These are phyloP conservation scores for Hycleus phaleratus DNA, from an alignment of 1,140 invertebrate genomes.

Conservation along the genomic window DNA sequence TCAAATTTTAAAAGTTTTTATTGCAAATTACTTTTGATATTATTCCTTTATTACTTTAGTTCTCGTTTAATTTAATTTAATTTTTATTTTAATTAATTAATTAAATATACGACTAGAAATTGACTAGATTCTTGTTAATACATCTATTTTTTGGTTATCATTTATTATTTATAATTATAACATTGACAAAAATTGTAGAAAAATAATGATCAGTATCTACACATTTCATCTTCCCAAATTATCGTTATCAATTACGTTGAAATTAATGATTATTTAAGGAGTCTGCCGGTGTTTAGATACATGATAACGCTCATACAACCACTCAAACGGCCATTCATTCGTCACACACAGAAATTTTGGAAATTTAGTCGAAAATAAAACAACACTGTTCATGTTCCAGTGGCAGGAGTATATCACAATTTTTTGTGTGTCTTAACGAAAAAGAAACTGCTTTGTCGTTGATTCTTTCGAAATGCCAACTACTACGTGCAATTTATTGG, in stretches of 20 bases:
- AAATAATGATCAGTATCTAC: too few species aligned
- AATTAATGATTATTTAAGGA: slow-evolving; percentile 19
- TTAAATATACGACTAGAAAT: slow-evolving; percentile 17
- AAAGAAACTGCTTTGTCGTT: slow-evolving; percentile 19
- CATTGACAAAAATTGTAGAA: too few species aligned
- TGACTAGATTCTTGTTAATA: slow-evolving; percentile 15
- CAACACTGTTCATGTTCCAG: slow-evolving; percentile 21
- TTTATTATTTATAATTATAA: too few species aligned
- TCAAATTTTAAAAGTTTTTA: slow-evolving; percentile 13
- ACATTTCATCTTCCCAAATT: too few species aligned
- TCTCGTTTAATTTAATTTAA: neutral
- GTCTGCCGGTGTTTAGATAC: slow-evolving; percentile 17
- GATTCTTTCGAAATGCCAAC: neutral
- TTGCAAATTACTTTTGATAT: slow-evolving; percentile 25
- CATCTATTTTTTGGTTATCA: too few species aligned
- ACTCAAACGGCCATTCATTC: too few species aligned
- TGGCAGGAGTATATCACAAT: slow-evolving; percentile 28
- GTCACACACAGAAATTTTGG: too few species aligned
- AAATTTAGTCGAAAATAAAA: slow-evolving; percentile 2
- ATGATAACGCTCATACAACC: slow-evolving; percentile 11
- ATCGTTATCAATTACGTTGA: too few species aligned
- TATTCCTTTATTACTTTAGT: slow-evolving; percentile 23
- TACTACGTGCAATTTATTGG: too few species aligned
- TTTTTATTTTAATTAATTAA: neutral
- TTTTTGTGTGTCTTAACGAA: neutral